Base-by-base conservation (phyloP, 2,888 invertebrate genomes). In the Pristionchus maxplancki region DNA sequence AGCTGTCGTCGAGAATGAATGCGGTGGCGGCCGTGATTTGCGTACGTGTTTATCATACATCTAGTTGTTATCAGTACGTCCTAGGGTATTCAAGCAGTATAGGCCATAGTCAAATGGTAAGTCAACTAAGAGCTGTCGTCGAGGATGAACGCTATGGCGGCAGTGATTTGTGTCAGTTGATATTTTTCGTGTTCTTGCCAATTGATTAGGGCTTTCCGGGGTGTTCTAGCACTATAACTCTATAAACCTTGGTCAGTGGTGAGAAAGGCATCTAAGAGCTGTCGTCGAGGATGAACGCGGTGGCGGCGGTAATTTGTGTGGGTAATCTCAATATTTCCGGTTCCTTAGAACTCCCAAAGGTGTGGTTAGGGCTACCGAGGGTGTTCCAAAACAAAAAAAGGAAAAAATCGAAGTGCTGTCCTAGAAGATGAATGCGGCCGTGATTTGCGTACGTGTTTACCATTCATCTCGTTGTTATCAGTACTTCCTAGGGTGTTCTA, bases 1-100 rank as follows among this genome's bases (percentile, higher is more conserved):
- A 93, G 96, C 96, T 97, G 92, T 93, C 96, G 0, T 89, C 97
- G 0, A 97, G 97, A 24, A 50, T 53, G 67, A 31, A n/a, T 88
- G 90, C 13, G 89, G 90, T 62, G 1, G 91, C 92, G 87, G 91
- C 91, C 17, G 89, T 89, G 67, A 89, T 93, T 83, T 90, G 92
- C 58, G 93, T 93, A n/a, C 89, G 92, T 48, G 24, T 40, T 40
- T 1, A 44, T 31, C n/a, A 13, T 64, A n/a, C 11, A 11, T n/a
- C 64, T 24, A 50, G 50, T 50, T 50, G 50, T 24, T 58, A 9
- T n/a, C n/a, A n/a, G n/a, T n/a, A n/a, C n/a, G n/a, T n/a, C n/a
- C n/a, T n/a, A n/a, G n/a, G n/a, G n/a, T n/a, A n/a, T n/a, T n/a
- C n/a, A n/a, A n/a, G n/a, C n/a, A n/a, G n/a, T n/a, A n/a, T n/a